Evolutionary conservation across 1,140 invertebrate genomes (phyloP), one percentile per base, ranked within the genome.

Genomic region (Dendroctonus ponderosae): DNA sequence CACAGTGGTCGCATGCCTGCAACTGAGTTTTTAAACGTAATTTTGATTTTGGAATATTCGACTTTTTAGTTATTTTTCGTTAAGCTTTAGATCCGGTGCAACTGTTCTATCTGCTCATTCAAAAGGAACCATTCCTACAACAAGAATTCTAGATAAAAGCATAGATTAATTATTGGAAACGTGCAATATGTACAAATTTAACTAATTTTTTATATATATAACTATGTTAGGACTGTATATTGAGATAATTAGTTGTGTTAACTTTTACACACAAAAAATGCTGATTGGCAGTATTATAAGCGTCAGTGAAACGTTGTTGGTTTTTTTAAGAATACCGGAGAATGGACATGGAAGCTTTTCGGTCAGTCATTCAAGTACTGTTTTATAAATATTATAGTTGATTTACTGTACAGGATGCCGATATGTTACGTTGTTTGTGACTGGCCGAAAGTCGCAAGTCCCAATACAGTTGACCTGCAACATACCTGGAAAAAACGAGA

Each of bases 121-220:
- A 71, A 70, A 62, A 70, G 68, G 70, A 66, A 59, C 61, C 70
- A 75, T 75, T 75, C 73, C 75, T 75, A 73, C 67, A 62, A 65
- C 60, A 70, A 74, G 8, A 56, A 56, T 56, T 56, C 67, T 72
- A 70, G 70, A 73, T 70, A 73, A 71, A 69, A 67, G 46, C 69
- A 72, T 74, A 76, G 71, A 67, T 75, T 77, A 77, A 75, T 75
- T 75, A 76, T 78, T 77, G 74, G 75, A 76, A 77, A 77, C 76
- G 79, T 80, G 79, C 79, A 80, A 80, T 80, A 80, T 79, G 78
- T 80, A 80, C 78, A 80, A 80, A 80, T 79, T 80, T 79, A 76
- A 78, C 74, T 78, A 79, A 78, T 80, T 79, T 76, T 80, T 79
- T 78, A 77, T 76, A 75, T 76, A 76, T 77, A 77, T 78, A 73